Percentiles rank a stretch among this genome's conserved stretches.
These are phyloP conservation scores for Alca torda DNA, from an alignment of 2,797 vertebrate species.

Conservation along the genomic window DNA sequence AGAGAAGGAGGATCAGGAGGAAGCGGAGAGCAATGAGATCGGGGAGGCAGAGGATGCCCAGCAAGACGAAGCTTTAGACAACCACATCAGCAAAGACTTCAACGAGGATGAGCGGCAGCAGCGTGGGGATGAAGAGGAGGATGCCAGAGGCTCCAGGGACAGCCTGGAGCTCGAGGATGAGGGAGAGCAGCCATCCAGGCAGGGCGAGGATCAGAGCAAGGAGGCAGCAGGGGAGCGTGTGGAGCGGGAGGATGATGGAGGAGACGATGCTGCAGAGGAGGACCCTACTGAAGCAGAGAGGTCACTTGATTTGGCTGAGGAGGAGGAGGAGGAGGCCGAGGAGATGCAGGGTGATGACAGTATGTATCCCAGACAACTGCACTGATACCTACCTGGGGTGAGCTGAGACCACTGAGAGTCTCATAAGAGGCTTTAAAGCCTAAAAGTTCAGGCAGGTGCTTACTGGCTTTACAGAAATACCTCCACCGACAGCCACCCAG, in stretches of 20 bases:
- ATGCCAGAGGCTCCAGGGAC: background rate
- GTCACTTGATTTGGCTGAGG: conserved; percentile 26
- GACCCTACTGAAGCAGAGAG: conserved; percentile 49
- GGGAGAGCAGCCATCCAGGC: conserved; percentile 11
- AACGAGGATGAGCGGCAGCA: conserved; percentile 18
- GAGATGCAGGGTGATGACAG: conserved; percentile 65
- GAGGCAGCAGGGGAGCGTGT: conserved; percentile 24
- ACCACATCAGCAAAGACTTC: conserved; percentile 29
- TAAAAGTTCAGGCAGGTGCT: background rate
- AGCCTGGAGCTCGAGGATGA: conserved; percentile 47
- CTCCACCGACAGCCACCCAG: background rate
- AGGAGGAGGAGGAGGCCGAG: conserved; percentile 52
- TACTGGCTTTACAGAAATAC: background rate
- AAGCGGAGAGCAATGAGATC: conserved; percentile 39
- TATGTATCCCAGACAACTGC: background rate
- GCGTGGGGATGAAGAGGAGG: background rate
- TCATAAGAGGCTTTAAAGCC: background rate
- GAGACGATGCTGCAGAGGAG: conserved; percentile 36
- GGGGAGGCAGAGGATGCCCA: background rate
- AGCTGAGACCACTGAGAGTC: background rate
- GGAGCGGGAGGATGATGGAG: conserved; percentile 36
- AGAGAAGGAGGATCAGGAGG: background rate
- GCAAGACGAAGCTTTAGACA: conserved; percentile 6
- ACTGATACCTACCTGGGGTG: background rate
- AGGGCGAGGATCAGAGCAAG: conserved; percentile 46